A percentile compares a stretch with the other conserved stretches of the same genome.
These are phyloP conservation scores for Tadarida brasiliensis DNA, from an alignment of 2,797 vertebrate genomes.

Conservation along the genomic window DNA sequence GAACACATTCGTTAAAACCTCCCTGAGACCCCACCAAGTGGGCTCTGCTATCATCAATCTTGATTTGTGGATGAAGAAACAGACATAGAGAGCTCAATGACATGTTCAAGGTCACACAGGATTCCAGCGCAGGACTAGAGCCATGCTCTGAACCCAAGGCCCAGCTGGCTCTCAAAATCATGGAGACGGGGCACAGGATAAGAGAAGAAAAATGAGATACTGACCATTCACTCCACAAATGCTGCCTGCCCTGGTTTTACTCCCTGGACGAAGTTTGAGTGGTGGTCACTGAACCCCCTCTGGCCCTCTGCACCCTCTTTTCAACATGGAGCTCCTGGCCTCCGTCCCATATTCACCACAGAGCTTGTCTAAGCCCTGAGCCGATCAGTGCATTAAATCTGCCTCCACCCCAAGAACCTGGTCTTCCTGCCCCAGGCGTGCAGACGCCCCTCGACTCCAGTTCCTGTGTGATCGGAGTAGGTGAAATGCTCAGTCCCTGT, in stretches of 20 bases:
- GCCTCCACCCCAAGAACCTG: accelerated
- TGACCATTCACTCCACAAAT: accelerated
- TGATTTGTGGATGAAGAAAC: neutral
- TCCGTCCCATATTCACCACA: accelerated
- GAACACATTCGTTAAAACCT: neutral
- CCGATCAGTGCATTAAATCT: accelerated
- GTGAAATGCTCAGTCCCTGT: accelerated
- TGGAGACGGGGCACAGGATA: accelerated
- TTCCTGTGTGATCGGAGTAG: accelerated
- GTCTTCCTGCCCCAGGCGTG: accelerated
- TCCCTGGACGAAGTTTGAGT: accelerated
- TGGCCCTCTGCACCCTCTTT: accelerated
- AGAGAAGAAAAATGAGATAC: neutral
- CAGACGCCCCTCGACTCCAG: neutral
- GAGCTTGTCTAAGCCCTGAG: accelerated
- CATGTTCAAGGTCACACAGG: neutral
- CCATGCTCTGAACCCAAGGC: neutral
- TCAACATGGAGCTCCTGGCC: accelerated
- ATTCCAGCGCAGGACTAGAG: accelerated
- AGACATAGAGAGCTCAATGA: neutral
- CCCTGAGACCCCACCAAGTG: accelerated
- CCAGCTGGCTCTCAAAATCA: neutral
- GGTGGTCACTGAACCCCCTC: neutral
- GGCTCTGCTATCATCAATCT: neutral
- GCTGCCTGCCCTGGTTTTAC: no score